phyloP scores from a whole-genome alignment of 2,113 vertebrate species.

The Labeo catla region DNA sequence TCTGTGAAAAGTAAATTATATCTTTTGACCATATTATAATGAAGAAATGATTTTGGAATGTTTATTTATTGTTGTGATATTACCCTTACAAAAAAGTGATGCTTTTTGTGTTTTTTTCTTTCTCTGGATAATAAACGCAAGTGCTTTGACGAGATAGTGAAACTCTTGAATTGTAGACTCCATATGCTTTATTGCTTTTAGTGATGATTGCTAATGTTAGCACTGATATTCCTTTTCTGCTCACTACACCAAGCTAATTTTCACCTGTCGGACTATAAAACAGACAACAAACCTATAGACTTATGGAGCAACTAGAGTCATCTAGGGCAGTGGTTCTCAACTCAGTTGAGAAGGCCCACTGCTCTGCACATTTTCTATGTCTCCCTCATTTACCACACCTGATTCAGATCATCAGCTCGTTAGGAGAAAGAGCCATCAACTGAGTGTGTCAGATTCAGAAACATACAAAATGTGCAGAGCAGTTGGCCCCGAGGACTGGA shows the following conservation, averaged over 20 bases:
- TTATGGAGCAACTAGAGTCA: background rate
- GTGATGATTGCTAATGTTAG: background rate
- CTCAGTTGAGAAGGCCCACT: no score
- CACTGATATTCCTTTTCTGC: background rate
- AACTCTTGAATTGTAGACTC: constrained; percentile 5
- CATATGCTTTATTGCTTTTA: background rate
- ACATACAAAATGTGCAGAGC: no score
- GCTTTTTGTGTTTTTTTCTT: constrained; percentile 68
- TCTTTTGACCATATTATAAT: constrained; percentile 63
- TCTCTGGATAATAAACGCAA: constrained; percentile 75
- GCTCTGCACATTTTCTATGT: no score
- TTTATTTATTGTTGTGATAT: constrained; percentile 64
- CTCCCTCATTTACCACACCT: no score
- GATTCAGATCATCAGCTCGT: no score
- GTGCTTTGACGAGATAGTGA: constrained; percentile 65
- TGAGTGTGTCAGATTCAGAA: no score
- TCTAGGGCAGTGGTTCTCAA: background rate
- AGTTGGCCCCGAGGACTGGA: no score
- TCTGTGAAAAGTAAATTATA: constrained; percentile 17
- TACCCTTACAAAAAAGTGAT: constrained; percentile 55
- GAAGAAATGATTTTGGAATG: constrained; percentile 67
- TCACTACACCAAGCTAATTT: background rate
- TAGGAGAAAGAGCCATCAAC: no score
- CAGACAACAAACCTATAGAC: background rate
- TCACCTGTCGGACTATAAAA: background rate